phyloP scores from a whole-genome alignment of 2,113 vertebrate genomes.

The Tragelaphus imberbis region DNA sequence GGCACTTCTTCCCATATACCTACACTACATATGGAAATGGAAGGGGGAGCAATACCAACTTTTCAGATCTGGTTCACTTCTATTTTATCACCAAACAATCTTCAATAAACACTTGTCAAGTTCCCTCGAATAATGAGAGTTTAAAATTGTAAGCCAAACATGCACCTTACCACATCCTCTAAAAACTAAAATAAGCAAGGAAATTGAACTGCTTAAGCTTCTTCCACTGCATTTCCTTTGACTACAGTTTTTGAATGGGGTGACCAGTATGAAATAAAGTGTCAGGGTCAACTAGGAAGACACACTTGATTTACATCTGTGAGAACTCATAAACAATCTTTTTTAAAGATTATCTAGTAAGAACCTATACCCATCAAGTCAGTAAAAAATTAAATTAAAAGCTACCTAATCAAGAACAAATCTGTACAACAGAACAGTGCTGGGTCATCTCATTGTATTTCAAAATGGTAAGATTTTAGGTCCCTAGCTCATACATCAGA shows the following conservation, averaged over 20 bases:
- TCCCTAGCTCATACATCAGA: not conserved
- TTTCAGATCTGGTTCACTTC: not conserved
- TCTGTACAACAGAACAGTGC: not conserved
- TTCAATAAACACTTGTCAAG: not conserved
- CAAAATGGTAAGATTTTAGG: not conserved
- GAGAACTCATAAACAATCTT: not conserved
- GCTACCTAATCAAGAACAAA: not conserved
- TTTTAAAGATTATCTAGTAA: not conserved
- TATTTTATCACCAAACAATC: not conserved
- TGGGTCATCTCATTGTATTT: not conserved
- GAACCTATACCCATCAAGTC: not conserved
- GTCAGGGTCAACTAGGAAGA: not conserved
- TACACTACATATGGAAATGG: not conserved
- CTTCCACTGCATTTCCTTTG: not conserved
- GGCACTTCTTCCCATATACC: not conserved
- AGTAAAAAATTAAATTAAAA: conserved; percentile 4
- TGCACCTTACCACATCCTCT: not conserved
- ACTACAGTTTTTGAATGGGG: not conserved
- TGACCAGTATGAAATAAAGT: not conserved
- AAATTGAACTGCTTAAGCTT: not conserved
- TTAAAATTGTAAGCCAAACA: not conserved
- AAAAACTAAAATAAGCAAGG: not conserved
- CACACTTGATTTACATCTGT: not conserved
- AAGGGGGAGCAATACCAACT: accelerated
- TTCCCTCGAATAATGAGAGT: not conserved